Percentiles rank a stretch among this genome's conserved stretches.
phyloP scores from a whole-genome alignment of 1,140 invertebrate species.

The Sipha flava region DNA sequence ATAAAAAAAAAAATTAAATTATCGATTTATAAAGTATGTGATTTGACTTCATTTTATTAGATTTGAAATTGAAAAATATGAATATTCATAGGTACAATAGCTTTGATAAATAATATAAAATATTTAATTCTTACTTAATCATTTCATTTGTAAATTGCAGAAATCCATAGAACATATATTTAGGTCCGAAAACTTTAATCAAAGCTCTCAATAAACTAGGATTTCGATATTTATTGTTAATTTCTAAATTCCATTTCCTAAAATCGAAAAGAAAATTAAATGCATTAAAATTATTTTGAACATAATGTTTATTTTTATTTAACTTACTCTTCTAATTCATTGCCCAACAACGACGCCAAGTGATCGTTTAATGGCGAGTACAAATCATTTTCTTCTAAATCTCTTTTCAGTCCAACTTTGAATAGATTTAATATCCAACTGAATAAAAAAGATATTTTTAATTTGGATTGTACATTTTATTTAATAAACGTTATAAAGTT shows the following conservation, averaged over 20 bases:
- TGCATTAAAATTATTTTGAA: too few relatives aligned
- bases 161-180: slow-evolving; percentile 48
- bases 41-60: too few relatives aligned
- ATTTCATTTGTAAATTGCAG: slow-evolving; percentile 48
- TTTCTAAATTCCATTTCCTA: slow-evolving; percentile 39
- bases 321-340: slow-evolving; percentile 45
- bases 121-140: slow-evolving; percentile 36
- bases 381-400: slow-evolving; percentile 58
- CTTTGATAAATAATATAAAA: background rate
- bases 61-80: too few relatives aligned
- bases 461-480: background rate
- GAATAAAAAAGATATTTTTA: slow-evolving; percentile 37
- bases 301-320: background rate
- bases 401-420: slow-evolving; percentile 55
- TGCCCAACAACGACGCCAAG: slow-evolving; percentile 49
- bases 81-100: too few relatives aligned
- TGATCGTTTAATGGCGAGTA: slow-evolving; percentile 59
- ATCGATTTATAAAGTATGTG: too few relatives aligned
- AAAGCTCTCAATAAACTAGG: slow-evolving; percentile 51
- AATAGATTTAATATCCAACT: slow-evolving; percentile 59
- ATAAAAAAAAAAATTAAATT: too few relatives aligned
- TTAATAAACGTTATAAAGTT: background rate
- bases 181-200: slow-evolving; percentile 48
- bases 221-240: slow-evolving; percentile 40
- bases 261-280: background rate